Conservation (phyloP, 2,797 vertebrate genomes). For the Clarias fuscus region DNA sequence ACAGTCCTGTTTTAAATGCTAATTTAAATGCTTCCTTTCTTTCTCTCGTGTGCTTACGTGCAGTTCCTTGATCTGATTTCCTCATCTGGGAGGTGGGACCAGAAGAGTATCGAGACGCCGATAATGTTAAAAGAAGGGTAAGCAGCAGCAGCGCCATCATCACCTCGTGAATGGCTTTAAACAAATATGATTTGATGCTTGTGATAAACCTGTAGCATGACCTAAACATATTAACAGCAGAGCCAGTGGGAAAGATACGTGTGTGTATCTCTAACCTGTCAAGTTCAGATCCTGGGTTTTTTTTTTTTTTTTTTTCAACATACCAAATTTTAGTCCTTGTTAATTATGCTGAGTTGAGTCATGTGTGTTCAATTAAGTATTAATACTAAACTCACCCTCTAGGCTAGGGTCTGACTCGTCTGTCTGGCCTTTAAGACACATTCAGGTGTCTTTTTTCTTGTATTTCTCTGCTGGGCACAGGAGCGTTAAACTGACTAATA, state of each 20-base stretch:
- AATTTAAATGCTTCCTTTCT: neutral
- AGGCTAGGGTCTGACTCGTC: neutral
- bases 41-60: neutral
- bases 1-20: neutral
- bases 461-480: conserved; percentile 79
- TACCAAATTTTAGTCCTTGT: neutral
- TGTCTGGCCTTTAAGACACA: conserved; percentile 28
- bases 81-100: conserved; percentile 94
- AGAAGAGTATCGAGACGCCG: conserved; percentile 94
- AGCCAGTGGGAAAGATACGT: neutral
- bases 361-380: neutral
- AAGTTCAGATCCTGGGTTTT: neutral
- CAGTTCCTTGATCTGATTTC: conserved; percentile 98
- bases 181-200: neutral
- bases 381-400: neutral
- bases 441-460: conserved; percentile 66
- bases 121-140: conserved; percentile 99
- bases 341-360: neutral
- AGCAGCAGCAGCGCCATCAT: conserved; percentile 54
- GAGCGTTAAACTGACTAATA: conserved; percentile 88
- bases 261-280: conserved; percentile 14
- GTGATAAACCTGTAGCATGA: neutral
- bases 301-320: neutral
- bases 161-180: neutral
- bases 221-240: neutral